Conservation (phyloP, 2,113 vertebrate species). For the Sinocyclocheilus anshuiensis region DNA sequence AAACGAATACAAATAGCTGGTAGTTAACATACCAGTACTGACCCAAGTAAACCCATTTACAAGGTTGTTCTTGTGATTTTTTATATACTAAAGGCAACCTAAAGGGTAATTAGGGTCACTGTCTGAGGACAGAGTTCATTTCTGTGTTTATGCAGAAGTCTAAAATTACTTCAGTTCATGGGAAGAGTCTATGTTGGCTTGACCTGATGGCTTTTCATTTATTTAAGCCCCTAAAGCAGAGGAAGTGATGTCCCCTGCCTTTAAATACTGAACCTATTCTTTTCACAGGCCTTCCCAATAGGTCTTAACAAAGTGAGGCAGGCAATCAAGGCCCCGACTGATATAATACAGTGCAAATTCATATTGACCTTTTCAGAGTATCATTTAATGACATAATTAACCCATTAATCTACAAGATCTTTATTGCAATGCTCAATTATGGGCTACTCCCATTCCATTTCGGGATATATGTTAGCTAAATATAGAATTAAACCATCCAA, state of each 20-base stretch:
- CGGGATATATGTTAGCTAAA: constrained; percentile 5
- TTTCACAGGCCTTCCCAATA: constrained; percentile 18
- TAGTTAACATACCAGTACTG: neutral
- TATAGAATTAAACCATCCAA: constrained; percentile 12
- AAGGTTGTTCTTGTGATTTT: neutral
- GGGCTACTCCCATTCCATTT: constrained; percentile 15
- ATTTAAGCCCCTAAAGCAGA: neutral
- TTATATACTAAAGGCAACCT: neutral
- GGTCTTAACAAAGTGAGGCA: neutral
- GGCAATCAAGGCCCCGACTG: neutral
- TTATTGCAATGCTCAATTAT: neutral
- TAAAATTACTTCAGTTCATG: constrained; percentile 37
- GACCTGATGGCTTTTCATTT: constrained; percentile 13
- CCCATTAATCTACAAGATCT: constrained; percentile 41
- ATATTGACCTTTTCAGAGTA: constrained; percentile 43
- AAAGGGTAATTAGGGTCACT: constrained; percentile 38
- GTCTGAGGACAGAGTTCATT: constrained; percentile 12
- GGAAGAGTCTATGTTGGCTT: constrained; percentile 19
- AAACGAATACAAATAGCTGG: neutral
- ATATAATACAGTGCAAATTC: constrained; percentile 14
- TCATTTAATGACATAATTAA: constrained; percentile 43
- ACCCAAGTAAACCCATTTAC: neutral
- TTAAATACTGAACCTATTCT: constrained; percentile 32
- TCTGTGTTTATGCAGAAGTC: constrained; percentile 15
- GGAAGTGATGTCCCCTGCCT: constrained; percentile 8